Evolutionary conservation across 1,140 invertebrate genomes (phyloP).

Genomic region (Anoplolepis gracilipes): DNA sequence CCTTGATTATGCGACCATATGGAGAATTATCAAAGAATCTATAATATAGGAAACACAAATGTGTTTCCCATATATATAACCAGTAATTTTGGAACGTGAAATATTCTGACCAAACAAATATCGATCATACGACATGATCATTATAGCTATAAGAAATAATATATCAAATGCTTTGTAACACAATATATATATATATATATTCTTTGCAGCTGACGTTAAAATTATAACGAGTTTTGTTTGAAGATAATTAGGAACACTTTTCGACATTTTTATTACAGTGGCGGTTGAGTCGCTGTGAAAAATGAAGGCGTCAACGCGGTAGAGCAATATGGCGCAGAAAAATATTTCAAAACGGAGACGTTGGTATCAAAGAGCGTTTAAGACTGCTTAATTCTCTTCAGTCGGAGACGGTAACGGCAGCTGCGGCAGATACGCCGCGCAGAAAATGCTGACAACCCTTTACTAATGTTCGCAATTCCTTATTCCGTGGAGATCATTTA

Average conservation of each 20-base stretch:
- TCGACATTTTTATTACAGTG: conserved; percentile 66
- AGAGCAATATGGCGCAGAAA: conserved; percentile 63
- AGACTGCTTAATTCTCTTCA: conserved; percentile 76
- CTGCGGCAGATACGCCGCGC: conserved; percentile 61
- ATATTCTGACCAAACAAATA: conserved; percentile 6
- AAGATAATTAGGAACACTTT: background rate
- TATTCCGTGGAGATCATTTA: conserved; percentile 74
- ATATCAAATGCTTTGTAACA: background rate
- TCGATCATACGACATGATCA: background rate
- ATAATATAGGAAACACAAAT: background rate
- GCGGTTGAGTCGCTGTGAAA: conserved; percentile 59
- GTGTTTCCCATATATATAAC: background rate
- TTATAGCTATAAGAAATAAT: background rate
- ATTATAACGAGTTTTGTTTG: background rate
- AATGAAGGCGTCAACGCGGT: conserved; percentile 64
- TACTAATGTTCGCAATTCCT: conserved; percentile 77
- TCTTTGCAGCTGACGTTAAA: background rate
- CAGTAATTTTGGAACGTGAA: background rate
- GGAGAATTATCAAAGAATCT: conserved; percentile 43
- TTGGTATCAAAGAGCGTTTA: conserved; percentile 78
- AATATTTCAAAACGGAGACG: conserved; percentile 76
- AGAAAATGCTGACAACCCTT: conserved; percentile 75
- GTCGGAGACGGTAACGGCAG: conserved; percentile 63
- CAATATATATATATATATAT: background rate
- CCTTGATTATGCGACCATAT: conserved; percentile 42